Conservation (phyloP, 1,140 invertebrate genomes). For the Magallana angulata region DNA sequence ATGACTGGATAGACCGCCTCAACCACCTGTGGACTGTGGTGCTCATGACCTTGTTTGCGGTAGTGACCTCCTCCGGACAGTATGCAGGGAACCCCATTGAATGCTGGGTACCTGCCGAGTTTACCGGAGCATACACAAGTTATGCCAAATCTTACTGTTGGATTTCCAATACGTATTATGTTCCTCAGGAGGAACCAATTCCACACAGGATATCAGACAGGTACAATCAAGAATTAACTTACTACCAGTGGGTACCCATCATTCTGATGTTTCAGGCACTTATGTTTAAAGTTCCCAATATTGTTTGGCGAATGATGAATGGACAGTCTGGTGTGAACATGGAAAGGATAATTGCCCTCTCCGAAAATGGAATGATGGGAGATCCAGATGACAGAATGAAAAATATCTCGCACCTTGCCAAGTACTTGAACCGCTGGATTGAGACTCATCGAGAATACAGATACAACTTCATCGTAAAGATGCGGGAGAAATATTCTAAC, state of each 20-base stretch:
- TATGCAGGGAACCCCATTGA: constrained; percentile 77
- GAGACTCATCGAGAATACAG: constrained; percentile 63
- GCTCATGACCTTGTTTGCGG: constrained; percentile 69
- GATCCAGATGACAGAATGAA: constrained; percentile 65
- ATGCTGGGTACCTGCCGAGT: constrained; percentile 77
- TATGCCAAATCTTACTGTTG: constrained; percentile 78
- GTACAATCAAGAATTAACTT: constrained; percentile 84
- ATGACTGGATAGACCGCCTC: constrained; percentile 72
- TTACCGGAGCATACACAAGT: constrained; percentile 67
- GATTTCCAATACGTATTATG: constrained; percentile 80
- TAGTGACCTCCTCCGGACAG: constrained; percentile 73
- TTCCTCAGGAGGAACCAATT: constrained; percentile 80
- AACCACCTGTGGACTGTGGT: constrained; percentile 73
- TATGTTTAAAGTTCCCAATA: constrained; percentile 95
- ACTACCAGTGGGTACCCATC: constrained; percentile 98
- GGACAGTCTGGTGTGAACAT: constrained; percentile 69
- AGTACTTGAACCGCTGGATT: constrained; percentile 71
- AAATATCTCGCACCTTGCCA: constrained; percentile 66
- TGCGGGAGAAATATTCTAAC: constrained; percentile 67
- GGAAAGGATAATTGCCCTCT: constrained; percentile 83
- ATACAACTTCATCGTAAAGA: constrained; percentile 63
- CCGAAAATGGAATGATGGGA: constrained; percentile 79
- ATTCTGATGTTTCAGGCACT: constrained; percentile 95
- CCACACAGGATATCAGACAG: constrained; percentile 64
- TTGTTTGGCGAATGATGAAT: constrained; percentile 73